These are phyloP conservation scores for Pyrochroa serraticornis DNA, from an alignment of 2,888 invertebrate genomes.

Conservation along the genomic window DNA sequence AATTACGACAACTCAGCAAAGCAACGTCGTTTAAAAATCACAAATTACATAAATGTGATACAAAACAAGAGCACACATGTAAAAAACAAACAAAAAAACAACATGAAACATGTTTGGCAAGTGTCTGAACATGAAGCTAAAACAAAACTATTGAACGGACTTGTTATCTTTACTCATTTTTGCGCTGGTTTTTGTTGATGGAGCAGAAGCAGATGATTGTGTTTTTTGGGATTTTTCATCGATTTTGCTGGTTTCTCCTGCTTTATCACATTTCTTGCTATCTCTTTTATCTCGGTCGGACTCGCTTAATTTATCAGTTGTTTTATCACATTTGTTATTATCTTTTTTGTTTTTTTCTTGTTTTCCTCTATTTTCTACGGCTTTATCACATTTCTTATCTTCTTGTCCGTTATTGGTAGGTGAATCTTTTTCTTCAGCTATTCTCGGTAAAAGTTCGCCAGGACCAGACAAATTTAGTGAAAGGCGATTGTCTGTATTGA, in stretches of 20 bases:
- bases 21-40: too few relatives aligned
- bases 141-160: slow-evolving; percentile 27
- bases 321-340: slow-evolving; percentile 18
- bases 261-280: slow-evolving; percentile 24
- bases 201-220: slow-evolving; percentile 16
- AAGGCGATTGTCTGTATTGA: slow-evolving; percentile 50
- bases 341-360: slow-evolving; percentile 23
- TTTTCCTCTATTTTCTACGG: slow-evolving; percentile 32
- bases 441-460: slow-evolving; percentile 74
- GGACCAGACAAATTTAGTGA: slow-evolving; percentile 60
- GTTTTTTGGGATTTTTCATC: slow-evolving; percentile 16
- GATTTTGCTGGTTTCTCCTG: slow-evolving; percentile 10
- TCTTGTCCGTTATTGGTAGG: slow-evolving; percentile 65
- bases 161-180: slow-evolving; percentile 22
- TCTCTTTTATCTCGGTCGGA: slow-evolving; percentile 10
- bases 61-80: slow-evolving; percentile 14
- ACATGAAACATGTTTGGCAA: slow-evolving; percentile 14
- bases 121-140: slow-evolving; percentile 21
- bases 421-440: slow-evolving; percentile 87
- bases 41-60: too few relatives aligned
- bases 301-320: slow-evolving; percentile 10
- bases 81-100: slow-evolving; percentile 6
- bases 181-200: slow-evolving; percentile 13
- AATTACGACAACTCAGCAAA: too few relatives aligned
- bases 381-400: too few relatives aligned